A percentile compares a stretch with the other conserved stretches of the same genome.
phyloP scores from a whole-genome alignment of 2,797 vertebrate species.

The Lycodopsis pacificus region DNA sequence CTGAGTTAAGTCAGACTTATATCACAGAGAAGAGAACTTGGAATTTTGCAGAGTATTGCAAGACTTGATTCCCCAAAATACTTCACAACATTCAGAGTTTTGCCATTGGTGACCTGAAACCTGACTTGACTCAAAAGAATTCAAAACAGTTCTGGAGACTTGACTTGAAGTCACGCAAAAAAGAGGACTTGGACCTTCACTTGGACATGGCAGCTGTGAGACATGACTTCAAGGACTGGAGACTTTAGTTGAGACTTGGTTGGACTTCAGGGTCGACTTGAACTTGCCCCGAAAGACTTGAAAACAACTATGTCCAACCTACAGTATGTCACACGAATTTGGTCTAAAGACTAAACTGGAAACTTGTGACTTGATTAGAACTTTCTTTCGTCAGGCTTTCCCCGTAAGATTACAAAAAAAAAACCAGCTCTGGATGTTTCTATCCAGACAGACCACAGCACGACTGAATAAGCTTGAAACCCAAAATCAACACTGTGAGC shows the following conservation, averaged over 20 bases:
- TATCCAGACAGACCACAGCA: not conserved
- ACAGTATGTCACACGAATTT: not conserved
- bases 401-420: not conserved
- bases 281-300: not conserved
- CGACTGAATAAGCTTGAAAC: slow-evolving; percentile 30
- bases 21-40: not conserved
- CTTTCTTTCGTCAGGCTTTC: not conserved
- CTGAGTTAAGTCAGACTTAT: not conserved
- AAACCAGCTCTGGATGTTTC: not conserved
- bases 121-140: not conserved
- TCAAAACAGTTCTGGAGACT: not conserved
- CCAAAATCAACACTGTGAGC: slow-evolving; percentile 52
- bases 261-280: not conserved
- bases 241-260: not conserved
- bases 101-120: no score
- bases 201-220: not conserved
- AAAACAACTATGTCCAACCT: not conserved
- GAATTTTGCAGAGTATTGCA: not conserved
- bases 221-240: not conserved
- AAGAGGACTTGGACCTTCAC: not conserved
- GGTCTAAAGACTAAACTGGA: not conserved
- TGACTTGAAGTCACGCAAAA: not conserved
- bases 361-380: not conserved
- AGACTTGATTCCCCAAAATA: not conserved
- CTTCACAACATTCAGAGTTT: not conserved